Percentiles rank a stretch among this genome's conserved stretches.
These are phyloP conservation scores for Parauchenoglanis ngamensis DNA, from an alignment of 2,797 vertebrate species.

Conservation along the genomic window DNA sequence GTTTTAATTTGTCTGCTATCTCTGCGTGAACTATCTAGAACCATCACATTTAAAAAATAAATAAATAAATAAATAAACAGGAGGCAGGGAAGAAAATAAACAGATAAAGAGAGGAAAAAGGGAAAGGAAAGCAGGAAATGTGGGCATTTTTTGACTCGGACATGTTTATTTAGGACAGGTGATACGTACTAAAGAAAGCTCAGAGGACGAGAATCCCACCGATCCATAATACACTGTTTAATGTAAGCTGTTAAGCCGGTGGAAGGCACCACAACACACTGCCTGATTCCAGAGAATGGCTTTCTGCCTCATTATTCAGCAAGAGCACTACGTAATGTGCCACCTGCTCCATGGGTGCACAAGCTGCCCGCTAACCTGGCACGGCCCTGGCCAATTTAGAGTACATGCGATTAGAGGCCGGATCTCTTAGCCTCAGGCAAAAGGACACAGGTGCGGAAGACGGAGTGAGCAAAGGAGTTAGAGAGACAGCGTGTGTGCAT, in stretches of 20 bases:
- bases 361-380: slow-evolving; percentile 41
- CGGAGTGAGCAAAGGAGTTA: not conserved
- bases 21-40: not conserved
- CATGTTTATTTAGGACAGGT: slow-evolving; percentile 22
- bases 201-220: slow-evolving; percentile 9
- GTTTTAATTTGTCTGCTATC: not conserved
- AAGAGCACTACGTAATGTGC: slow-evolving; percentile 30
- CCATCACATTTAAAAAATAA: not conserved
- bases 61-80: not conserved
- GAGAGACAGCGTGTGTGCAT: slow-evolving; percentile 14
- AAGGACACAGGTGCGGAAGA: slow-evolving; percentile 13
- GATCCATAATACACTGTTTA: slow-evolving; percentile 27
- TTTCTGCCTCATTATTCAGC: slow-evolving; percentile 42
- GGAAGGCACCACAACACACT: slow-evolving; percentile 31
- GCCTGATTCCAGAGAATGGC: slow-evolving; percentile 28
- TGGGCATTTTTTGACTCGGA: not conserved
- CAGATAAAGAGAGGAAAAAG: slow-evolving; percentile 30
- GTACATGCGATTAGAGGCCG: slow-evolving; percentile 44
- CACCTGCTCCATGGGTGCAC: slow-evolving; percentile 26
- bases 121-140: not conserved
- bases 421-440: slow-evolving; percentile 27
- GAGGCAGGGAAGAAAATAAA: slow-evolving; percentile 37
- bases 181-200: slow-evolving; percentile 20
- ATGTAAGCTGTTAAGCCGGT: slow-evolving; percentile 31
- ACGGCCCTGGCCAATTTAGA: slow-evolving; percentile 44